Evolutionary conservation across 2,113 vertebrate genomes (phyloP).

Genomic region (Lycaon pictus): DNA sequence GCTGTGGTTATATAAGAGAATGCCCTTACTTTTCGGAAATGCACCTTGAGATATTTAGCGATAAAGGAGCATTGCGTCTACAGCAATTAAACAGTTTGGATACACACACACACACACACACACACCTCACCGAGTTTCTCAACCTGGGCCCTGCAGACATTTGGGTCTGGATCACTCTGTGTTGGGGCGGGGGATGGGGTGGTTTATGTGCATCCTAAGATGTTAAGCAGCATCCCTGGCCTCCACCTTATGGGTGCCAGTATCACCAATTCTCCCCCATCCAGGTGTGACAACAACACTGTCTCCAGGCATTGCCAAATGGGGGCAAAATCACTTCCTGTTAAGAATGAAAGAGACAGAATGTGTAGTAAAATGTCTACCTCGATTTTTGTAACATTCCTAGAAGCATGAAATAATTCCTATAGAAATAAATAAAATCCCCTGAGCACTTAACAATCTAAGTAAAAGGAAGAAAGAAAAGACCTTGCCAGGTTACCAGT

Average conservation of each 20-base stretch:
- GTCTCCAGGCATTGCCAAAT: neutral
- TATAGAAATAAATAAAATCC: neutral
- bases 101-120: neutral
- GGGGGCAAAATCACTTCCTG: neutral
- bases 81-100: neutral
- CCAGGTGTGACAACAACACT: neutral
- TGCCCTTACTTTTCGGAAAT: neutral
- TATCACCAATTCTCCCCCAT: no score
- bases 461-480: neutral
- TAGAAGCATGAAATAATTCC: constrained; percentile 22
- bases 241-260: neutral
- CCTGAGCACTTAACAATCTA: neutral
- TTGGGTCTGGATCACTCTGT: neutral
- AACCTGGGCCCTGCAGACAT: rapidly evolving
- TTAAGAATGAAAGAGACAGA: neutral
- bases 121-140: neutral
- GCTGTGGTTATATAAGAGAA: neutral
- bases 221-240: neutral
- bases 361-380: neutral
- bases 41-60: neutral
- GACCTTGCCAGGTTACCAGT: neutral
- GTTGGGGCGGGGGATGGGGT: no score
- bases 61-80: neutral
- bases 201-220: no score
- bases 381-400: neutral